Evolutionary conservation across 2,797 vertebrate genomes (phyloP), one percentile per base, ranked within the genome.

Genomic region (Sarcophilus harrisii): DNA sequence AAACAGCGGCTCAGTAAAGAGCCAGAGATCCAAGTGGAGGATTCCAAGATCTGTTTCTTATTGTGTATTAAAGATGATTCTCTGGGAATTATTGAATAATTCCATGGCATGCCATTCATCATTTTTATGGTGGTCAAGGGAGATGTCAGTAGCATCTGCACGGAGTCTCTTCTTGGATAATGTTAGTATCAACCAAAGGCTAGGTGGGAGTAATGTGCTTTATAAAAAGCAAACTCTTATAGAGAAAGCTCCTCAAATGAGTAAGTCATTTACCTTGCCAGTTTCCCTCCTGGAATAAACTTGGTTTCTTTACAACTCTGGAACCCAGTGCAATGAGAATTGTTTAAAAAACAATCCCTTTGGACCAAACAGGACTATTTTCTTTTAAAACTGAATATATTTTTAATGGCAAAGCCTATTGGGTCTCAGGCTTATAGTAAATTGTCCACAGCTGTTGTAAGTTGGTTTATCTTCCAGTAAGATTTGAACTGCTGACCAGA

Each of bases 1-100:
- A 94, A 27, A 96, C 66, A 95, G 96, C 90, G 45, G 96, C 91
- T 94, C 95, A 97, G 95, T 98, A 45, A 98, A 97, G 98, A 98
- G 93, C 92, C 95, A 97, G 97, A 98, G 97, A 97, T 97, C 28
- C 94, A 87, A 97, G 97, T 93, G 96, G 97, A 95, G 97, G 96
- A 95, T 95, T 98, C 92, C 92, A 93, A 97, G 95, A 96, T 98
- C 97, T 98, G 97, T 97, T 98, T 98, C 98, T 98, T 98, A 98
- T 91, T 98, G 98, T 97, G 95, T 94, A 97, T 95, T 97, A 98
- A 98, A 92, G 96, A 95, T 55, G 59, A 96, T 97, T 97, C 97
- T 98, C 96, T 98, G 96, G 96, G 98, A 98, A 97, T 95, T 95
- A 94, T 90, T 96, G 96, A 96, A 98, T 97, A 97, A 98, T 96